A percentile compares a stretch with the other conserved stretches of the same genome.
Evolutionary conservation across 1,140 invertebrate genomes (phyloP).

Genomic region (Yoshiicerus persimilis): DNA sequence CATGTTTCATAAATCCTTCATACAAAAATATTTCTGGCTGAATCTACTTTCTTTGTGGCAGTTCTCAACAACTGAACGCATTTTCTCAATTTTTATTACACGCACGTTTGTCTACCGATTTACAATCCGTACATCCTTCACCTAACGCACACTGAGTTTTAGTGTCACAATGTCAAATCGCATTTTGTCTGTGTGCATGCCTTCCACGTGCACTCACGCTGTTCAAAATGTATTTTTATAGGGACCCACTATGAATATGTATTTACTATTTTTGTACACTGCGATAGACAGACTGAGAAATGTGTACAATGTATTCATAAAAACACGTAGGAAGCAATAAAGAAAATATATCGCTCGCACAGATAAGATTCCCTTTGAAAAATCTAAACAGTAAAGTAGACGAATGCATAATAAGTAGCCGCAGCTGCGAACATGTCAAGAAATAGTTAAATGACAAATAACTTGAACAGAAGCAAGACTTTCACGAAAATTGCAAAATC

Average conservation of each 20-base stretch:
- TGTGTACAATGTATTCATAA: too few species aligned
- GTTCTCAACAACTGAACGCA: neutral
- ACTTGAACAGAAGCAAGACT: neutral
- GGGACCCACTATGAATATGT: neutral
- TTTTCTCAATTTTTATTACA: neutral
- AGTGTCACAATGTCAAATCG: neutral
- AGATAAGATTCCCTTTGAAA: neutral
- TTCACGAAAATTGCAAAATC: neutral
- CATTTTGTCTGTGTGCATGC: neutral
- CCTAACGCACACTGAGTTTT: neutral
- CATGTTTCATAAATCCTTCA: neutral
- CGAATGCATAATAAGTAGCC: neutral
- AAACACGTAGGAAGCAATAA: too few species aligned
- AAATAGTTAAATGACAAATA: neutral
- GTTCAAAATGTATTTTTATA: neutral
- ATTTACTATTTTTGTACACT: too few species aligned
- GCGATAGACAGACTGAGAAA: too few species aligned
- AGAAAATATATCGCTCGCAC: neutral
- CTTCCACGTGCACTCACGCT: neutral
- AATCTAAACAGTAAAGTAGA: neutral
- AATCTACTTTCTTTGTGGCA: neutral
- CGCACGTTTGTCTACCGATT: constrained; percentile 11
- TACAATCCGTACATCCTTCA: neutral
- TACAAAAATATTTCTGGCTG: neutral
- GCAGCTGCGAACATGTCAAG: neutral